These are phyloP conservation scores for Astyanax mexicanus DNA, from an alignment of 2,797 vertebrate species.

Conservation along the genomic window DNA sequence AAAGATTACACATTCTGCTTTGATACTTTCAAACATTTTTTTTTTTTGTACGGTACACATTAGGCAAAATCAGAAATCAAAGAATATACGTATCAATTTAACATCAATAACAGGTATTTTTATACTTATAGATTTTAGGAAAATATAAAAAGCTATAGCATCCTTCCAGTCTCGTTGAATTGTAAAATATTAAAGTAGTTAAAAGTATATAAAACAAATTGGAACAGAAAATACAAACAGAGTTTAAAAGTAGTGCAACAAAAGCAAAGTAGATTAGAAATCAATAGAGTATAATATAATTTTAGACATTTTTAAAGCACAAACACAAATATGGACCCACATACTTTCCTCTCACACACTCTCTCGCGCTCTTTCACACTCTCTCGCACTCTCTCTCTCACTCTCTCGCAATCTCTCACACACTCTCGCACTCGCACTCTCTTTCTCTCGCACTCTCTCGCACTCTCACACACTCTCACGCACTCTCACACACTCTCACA, in stretches of 20 bases:
- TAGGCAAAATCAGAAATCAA: constrained; percentile 14
- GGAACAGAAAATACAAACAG: constrained; percentile 1
- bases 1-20: constrained; percentile 24
- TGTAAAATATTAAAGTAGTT: constrained; percentile 13
- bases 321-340: not conserved
- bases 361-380: too few relatives aligned
- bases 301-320: constrained; percentile 1
- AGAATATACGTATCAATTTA: not conserved
- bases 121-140: not conserved
- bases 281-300: not conserved
- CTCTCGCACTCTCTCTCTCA: constrained; percentile 31
- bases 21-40: constrained; percentile 5
- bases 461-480: too few relatives aligned
- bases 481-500: too few relatives aligned
- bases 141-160: constrained; percentile 1
- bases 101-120: not conserved
- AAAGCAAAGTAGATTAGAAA: constrained; percentile 40
- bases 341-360: too few relatives aligned
- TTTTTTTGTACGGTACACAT: constrained; percentile 8
- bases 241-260: constrained; percentile 40
- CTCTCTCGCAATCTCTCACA: too few relatives aligned
- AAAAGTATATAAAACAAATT: constrained; percentile 33
- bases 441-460: too few relatives aligned
- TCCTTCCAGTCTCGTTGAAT: not conserved
- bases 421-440: too few relatives aligned